Percentiles rank a stretch among this genome's conserved stretches.
phyloP scores from a whole-genome alignment of 2,797 vertebrate species.

The Prunella strophiata region DNA sequence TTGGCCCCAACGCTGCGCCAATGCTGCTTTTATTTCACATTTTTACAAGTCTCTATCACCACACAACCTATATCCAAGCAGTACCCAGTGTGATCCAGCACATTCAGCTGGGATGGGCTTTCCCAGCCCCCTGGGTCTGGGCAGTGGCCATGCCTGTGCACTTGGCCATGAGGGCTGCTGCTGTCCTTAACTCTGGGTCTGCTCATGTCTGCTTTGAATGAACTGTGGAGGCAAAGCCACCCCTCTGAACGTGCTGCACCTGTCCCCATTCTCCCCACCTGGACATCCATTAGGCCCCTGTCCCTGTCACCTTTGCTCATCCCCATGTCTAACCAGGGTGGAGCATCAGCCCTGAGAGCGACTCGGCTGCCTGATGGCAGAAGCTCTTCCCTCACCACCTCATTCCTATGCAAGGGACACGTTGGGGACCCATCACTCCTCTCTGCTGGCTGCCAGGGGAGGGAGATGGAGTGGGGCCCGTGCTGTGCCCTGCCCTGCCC shows the following conservation, averaged over 20 bases:
- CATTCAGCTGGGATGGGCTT: neutral
- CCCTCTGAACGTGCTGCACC: neutral
- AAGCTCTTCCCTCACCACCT: neutral
- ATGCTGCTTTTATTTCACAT: neutral
- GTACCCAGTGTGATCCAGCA: neutral
- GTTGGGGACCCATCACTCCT: neutral
- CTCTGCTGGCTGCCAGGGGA: neutral
- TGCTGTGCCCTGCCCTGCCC: neutral
- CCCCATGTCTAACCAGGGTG: neutral
- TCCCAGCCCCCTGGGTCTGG: neutral
- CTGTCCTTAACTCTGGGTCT: neutral
- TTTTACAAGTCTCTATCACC: neutral
- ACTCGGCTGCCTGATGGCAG: neutral
- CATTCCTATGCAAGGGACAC: neutral
- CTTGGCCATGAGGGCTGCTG: neutral
- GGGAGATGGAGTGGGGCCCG: neutral
- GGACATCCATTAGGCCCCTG: neutral
- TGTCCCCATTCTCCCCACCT: neutral
- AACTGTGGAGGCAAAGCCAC: neutral
- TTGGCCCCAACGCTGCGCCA: neutral
- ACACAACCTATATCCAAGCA: neutral
- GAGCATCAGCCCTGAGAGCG: neutral
- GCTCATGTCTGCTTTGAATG: neutral
- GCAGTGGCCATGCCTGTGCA: accelerated
- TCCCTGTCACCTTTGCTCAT: neutral